phyloP scores from a whole-genome alignment of 2,888 invertebrate genomes.

The Adineta ricciae region DNA sequence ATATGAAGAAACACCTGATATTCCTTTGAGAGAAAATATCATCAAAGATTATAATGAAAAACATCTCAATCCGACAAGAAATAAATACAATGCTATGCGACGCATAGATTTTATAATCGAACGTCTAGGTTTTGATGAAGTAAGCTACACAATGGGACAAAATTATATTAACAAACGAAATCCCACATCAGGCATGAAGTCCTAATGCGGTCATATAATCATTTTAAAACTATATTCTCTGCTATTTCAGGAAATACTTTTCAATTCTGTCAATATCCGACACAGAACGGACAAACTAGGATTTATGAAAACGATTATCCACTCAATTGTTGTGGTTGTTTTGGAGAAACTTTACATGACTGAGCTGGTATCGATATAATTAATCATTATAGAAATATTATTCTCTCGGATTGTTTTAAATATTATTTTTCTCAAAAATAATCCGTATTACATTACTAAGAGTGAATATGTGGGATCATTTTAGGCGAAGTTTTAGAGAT shows the following conservation, averaged over 20 bases:
- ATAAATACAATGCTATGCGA: not conserved
- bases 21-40: not conserved
- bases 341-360: not conserved
- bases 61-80: not conserved
- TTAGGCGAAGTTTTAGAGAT: too few relatives aligned
- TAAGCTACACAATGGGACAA: not conserved
- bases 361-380: not conserved
- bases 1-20: not conserved
- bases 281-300: not conserved
- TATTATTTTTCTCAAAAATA: too few relatives aligned
- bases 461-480: too few relatives aligned
- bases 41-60: not conserved
- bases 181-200: not conserved
- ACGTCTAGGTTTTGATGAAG: not conserved
- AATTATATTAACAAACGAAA: not conserved
- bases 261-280: conserved; percentile 6
- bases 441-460: too few relatives aligned
- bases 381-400: too few relatives aligned
- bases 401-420: too few relatives aligned
- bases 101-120: not conserved
- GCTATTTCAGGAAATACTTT: not conserved
- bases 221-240: not conserved
- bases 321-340: not conserved
- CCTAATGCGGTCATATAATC: not conserved
- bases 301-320: conserved; percentile 15